These are phyloP conservation scores for Pimephales promelas DNA, from an alignment of 2,113 vertebrate genomes.

Conservation along the genomic window DNA sequence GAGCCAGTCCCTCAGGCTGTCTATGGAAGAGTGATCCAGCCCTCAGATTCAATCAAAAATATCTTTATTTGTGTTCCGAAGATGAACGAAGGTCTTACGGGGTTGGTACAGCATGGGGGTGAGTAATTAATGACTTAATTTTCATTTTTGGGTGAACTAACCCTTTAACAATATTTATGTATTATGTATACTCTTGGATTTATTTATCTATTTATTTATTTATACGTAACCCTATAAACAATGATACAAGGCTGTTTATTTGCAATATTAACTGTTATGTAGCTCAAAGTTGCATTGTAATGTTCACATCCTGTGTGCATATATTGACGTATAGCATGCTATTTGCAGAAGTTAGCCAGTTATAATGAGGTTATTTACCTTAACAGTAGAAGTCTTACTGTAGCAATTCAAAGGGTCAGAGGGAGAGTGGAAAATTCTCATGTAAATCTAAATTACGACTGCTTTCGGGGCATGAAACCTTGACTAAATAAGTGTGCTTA, in stretches of 20 bases:
- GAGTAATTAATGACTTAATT: no score
- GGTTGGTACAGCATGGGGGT: no score
- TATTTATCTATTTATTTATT: neutral
- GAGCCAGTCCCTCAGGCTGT: no score
- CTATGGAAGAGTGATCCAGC: no score
- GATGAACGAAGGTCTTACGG: no score
- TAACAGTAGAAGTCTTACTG: neutral
- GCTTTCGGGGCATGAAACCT: neutral
- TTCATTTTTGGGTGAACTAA: no score
- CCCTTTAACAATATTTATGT: neutral
- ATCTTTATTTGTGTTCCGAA: no score
- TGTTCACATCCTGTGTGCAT: neutral
- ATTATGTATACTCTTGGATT: neutral
- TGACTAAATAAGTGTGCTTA: neutral
- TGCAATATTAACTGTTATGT: neutral
- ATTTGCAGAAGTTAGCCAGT: neutral
- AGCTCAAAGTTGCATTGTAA: neutral
- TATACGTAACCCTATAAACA: neutral
- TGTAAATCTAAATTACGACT: slow-evolving; percentile 5
- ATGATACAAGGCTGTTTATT: neutral
- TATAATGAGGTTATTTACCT: neutral
- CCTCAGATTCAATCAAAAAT: no score
- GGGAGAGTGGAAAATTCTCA: neutral
- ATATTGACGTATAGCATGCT: neutral
- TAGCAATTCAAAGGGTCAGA: neutral